Conservation (phyloP, 1,140 invertebrate genomes). For the Oncopodura yosiiana region DNA sequence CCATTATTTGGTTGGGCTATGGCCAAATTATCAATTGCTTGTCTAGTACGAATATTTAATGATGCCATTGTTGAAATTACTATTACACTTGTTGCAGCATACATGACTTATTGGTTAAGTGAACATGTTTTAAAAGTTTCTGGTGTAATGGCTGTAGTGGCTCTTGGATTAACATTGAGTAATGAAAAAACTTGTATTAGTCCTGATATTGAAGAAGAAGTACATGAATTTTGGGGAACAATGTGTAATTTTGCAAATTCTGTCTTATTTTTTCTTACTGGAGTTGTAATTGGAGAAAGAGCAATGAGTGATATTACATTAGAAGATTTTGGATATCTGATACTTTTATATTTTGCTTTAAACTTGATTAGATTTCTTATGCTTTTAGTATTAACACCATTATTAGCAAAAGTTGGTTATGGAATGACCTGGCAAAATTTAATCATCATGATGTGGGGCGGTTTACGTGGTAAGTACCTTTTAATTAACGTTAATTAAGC, state of each 20-base stretch:
- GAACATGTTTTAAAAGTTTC: constrained; percentile 40
- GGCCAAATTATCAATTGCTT: constrained; percentile 38
- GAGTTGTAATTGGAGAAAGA: constrained; percentile 40
- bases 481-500: neutral
- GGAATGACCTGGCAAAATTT: constrained; percentile 41
- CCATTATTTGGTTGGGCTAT: constrained; percentile 40
- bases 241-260: constrained; percentile 43
- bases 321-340: constrained; percentile 38
- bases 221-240: constrained; percentile 44
- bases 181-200: constrained; percentile 41
- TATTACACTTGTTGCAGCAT: constrained; percentile 42
- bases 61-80: constrained; percentile 41
- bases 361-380: constrained; percentile 34
- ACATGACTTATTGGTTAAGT: constrained; percentile 41
- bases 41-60: constrained; percentile 38
- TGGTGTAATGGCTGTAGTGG: constrained; percentile 40
- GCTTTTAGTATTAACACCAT: constrained; percentile 39
- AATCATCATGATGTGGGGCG: constrained; percentile 42
- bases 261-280: constrained; percentile 43
- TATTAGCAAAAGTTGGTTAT: constrained; percentile 41
- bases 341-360: constrained; percentile 38
- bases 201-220: constrained; percentile 41
- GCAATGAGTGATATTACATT: constrained; percentile 25
- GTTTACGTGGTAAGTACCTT: constrained; percentile 37
- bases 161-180: constrained; percentile 40